Conservation (phyloP, 2,797 vertebrate species). For the Forpus xanthops region DNA sequence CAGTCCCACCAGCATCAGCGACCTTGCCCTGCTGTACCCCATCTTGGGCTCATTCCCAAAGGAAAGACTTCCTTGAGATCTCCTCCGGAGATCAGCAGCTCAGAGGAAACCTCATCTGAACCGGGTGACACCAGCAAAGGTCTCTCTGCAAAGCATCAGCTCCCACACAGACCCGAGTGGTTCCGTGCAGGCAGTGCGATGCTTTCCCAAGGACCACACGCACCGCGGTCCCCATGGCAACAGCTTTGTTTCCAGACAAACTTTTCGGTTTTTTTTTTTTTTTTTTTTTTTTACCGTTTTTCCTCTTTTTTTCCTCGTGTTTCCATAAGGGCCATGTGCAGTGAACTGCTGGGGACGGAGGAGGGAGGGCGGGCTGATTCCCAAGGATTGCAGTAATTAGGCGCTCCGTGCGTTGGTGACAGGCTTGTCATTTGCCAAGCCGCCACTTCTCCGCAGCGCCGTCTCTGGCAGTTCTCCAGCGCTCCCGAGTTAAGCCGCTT, state of each 20-base stretch:
- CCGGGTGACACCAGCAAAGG: background rate
- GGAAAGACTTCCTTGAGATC: background rate
- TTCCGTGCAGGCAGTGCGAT: background rate
- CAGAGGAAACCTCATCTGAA: background rate
- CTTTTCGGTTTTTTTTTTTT: background rate
- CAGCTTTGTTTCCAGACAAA: conserved; percentile 42
- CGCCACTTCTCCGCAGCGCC: background rate
- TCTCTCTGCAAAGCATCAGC: background rate
- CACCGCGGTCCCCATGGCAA: background rate
- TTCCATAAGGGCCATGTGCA: conserved; percentile 1
- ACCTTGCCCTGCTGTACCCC: background rate
- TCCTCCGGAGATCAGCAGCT: background rate
- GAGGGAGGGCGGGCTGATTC: conserved; percentile 31
- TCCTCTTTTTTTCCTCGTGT: accelerated
- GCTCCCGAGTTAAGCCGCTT: conserved; percentile 39
- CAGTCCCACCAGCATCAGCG: accelerated
- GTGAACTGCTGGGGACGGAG: conserved; percentile 9
- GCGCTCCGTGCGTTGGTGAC: background rate
- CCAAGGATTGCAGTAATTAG: conserved; percentile 46
- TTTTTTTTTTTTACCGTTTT: accelerated
- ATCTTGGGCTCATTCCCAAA: background rate
- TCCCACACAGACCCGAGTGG: background rate
- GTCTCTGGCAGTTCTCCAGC: conserved; percentile 11
- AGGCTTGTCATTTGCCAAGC: conserved; percentile 39
- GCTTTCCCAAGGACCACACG: background rate